A percentile compares a stretch with the other conserved stretches of the same genome.
Conservation (phyloP, 2,888 invertebrate genomes). For the Polietes domitor region DNA sequence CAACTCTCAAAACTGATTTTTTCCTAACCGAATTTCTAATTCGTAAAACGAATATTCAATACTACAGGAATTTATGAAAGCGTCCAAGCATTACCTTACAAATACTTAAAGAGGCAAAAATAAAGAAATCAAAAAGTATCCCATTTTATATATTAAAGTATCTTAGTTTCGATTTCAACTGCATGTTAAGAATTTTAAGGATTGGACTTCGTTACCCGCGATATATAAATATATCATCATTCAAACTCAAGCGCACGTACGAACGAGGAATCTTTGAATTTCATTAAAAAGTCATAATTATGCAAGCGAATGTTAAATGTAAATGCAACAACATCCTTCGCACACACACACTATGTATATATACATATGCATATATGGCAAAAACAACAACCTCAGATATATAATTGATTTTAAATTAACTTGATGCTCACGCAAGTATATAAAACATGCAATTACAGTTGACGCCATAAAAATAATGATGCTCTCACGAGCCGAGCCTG, state of each 20-base stretch:
- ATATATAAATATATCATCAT: background rate
- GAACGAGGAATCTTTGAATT: conserved; percentile 35
- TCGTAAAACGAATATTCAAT: no score
- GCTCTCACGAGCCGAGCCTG: background rate
- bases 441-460: conserved; percentile 16
- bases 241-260: conserved; percentile 2
- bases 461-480: conserved; percentile 28
- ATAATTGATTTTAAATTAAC: conserved; percentile 61
- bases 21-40: no score
- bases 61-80: no score
- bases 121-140: no score
- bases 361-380: background rate
- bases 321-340: background rate
- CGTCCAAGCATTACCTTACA: no score
- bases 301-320: conserved; percentile 10
- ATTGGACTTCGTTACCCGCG: background rate
- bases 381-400: conserved; percentile 20
- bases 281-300: conserved; percentile 53
- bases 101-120: no score
- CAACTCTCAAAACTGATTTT: no score
- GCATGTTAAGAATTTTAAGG: no score
- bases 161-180: no score
- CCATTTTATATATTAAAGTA: no score
- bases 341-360: conserved; percentile 22
- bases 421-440: conserved; percentile 27